Evolutionary conservation across 35 echinoderm and acorn worm species (phyloP).

Genomic region (Ptychodera flava): DNA sequence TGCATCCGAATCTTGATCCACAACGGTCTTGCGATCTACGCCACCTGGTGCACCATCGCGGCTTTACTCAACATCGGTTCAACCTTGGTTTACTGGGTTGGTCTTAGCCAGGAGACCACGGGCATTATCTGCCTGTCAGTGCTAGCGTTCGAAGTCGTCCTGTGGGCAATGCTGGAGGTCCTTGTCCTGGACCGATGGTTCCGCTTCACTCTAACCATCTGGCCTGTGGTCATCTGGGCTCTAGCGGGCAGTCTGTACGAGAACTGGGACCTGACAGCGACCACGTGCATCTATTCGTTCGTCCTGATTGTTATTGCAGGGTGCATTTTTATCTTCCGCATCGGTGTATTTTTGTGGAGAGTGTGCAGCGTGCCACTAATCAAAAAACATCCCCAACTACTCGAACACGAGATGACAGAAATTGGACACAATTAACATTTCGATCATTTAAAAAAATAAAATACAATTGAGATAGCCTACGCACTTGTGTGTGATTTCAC

Average conservation of each 20-base stretch:
- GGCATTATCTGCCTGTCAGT: slow-evolving; percentile 12
- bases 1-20: slow-evolving; percentile 23
- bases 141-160: slow-evolving; percentile 13
- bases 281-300: neutral
- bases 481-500: too few species aligned
- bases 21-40: slow-evolving; percentile 32
- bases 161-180: slow-evolving; percentile 19
- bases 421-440: neutral
- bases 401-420: neutral
- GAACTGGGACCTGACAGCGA: neutral
- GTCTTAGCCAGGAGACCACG: neutral
- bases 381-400: neutral
- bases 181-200: slow-evolving; percentile 15
- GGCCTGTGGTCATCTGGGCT: slow-evolving; percentile 25
- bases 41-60: slow-evolving; percentile 31
- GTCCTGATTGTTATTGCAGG: neutral
- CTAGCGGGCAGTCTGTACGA: neutral
- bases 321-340: neutral
- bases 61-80: slow-evolving; percentile 7
- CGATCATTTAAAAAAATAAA: too few species aligned
- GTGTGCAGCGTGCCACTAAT: neutral
- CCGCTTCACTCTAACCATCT: slow-evolving; percentile 27
- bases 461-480: too few species aligned
- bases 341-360: neutral
- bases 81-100: slow-evolving; percentile 13